These are phyloP conservation scores for Malurus leucopterus DNA, from an alignment of 2,797 vertebrate genomes.

Conservation along the genomic window DNA sequence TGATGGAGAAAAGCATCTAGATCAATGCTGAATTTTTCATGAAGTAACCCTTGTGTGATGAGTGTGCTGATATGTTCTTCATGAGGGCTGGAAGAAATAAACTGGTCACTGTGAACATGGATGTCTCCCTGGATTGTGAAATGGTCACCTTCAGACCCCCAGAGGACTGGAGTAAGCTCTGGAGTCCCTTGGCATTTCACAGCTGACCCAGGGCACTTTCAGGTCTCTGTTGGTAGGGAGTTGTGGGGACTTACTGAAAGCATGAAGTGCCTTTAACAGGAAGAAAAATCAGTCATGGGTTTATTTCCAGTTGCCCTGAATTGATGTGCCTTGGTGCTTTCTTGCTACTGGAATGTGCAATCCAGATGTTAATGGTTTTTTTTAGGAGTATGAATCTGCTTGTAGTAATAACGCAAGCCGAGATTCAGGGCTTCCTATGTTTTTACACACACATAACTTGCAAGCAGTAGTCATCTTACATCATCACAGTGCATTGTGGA, in stretches of 20 bases:
- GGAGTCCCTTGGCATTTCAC: neutral
- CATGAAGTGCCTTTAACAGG: neutral
- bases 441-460: neutral
- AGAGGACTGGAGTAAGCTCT: neutral
- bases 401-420: neutral
- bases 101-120: fast-evolving
- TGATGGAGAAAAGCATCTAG: neutral
- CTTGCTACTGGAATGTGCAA: neutral
- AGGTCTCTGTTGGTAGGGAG: neutral
- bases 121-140: neutral
- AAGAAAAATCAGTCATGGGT: neutral
- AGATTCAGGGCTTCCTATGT: neutral
- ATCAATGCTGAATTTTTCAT: neutral
- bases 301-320: neutral
- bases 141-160: neutral
- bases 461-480: neutral
- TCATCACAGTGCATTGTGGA: neutral
- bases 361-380: neutral
- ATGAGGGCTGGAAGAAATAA: neutral
- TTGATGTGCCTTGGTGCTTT: neutral
- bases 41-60: neutral
- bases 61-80: neutral
- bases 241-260: neutral
- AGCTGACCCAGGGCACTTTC: neutral
- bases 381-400: neutral